Conservation (phyloP, 1,140 invertebrate species). For the Drosophila seguyi region DNA sequence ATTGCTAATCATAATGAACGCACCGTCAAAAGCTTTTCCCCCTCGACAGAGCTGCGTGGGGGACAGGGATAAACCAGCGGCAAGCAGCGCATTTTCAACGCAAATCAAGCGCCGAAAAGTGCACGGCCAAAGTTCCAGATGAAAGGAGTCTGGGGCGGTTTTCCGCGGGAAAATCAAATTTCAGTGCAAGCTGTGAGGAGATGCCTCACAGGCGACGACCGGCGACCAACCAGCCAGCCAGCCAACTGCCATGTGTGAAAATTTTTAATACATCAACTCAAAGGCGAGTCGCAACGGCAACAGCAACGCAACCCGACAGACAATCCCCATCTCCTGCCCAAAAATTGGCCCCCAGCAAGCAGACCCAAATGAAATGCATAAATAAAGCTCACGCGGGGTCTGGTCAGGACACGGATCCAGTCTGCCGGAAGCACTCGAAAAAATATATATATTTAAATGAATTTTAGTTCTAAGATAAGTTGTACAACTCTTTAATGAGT, state of each 20-base stretch:
- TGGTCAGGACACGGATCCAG: slow-evolving; percentile 46
- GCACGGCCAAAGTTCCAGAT: slow-evolving; percentile 56
- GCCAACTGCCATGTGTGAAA: slow-evolving; percentile 80
- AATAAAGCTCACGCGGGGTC: slow-evolving; percentile 70
- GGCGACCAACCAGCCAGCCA: slow-evolving; percentile 35
- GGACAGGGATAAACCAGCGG: slow-evolving; percentile 10
- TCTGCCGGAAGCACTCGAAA: slow-evolving; percentile 3
- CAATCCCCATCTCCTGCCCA: slow-evolving; percentile 8
- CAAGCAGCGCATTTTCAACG: slow-evolving; percentile 38
- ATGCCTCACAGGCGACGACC: slow-evolving; percentile 28
- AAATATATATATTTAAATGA: background rate
- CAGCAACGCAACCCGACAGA: slow-evolving; percentile 30
- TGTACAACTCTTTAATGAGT: background rate
- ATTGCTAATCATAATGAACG: slow-evolving; percentile 71
- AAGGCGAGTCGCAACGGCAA: slow-evolving; percentile 51
- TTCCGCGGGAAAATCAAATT: slow-evolving; percentile 71
- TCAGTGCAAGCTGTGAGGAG: slow-evolving; percentile 34
- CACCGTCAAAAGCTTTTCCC: slow-evolving; percentile 48
- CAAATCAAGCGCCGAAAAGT: slow-evolving; percentile 62
- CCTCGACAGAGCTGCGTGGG: slow-evolving; percentile 2
- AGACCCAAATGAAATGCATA: slow-evolving; percentile 80
- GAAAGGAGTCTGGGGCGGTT: slow-evolving; percentile 1
- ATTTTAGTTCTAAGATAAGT: background rate
- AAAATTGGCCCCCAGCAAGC: slow-evolving; percentile 19
- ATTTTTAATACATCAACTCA: slow-evolving; percentile 83